Conservation (phyloP, 2,888 invertebrate genomes). For the Noctua comes region DNA sequence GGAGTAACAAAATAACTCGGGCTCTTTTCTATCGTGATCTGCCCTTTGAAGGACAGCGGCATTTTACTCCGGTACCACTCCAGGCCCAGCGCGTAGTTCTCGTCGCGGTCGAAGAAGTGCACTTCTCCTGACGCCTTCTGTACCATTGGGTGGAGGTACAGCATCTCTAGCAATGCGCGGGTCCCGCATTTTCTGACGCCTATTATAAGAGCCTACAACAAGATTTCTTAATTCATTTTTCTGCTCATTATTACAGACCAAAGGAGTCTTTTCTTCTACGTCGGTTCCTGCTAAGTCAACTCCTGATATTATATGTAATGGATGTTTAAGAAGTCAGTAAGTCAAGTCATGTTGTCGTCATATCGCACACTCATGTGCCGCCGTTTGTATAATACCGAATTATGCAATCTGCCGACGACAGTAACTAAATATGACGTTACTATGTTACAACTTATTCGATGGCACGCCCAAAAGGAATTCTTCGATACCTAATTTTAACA, state of each 20-base stretch:
- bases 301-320: background rate
- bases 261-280: background rate
- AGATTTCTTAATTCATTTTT: background rate
- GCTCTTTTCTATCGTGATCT: constrained; percentile 99
- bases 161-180: constrained; percentile 98
- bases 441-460: too few relatives aligned
- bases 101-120: constrained; percentile 99
- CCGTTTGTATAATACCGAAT: background rate
- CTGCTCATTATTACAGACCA: background rate
- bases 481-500: background rate
- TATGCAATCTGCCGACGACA: background rate
- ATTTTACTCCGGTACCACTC: constrained; percentile 99
- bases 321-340: background rate
- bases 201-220: constrained; percentile 94
- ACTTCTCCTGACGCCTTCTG: constrained; percentile 98
- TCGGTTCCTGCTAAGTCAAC: background rate
- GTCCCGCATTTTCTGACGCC: constrained; percentile 99
- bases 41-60: constrained; percentile 97
- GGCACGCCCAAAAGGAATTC: too few relatives aligned
- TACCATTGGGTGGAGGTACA: constrained; percentile 97
- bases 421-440: too few relatives aligned
- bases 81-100: constrained; percentile 97
- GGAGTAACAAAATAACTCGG: constrained; percentile 99
- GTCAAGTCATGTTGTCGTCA: background rate
- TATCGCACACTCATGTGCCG: background rate